phyloP scores from a whole-genome alignment of 2,113 vertebrate genomes.

The Nipponia nippon region DNA sequence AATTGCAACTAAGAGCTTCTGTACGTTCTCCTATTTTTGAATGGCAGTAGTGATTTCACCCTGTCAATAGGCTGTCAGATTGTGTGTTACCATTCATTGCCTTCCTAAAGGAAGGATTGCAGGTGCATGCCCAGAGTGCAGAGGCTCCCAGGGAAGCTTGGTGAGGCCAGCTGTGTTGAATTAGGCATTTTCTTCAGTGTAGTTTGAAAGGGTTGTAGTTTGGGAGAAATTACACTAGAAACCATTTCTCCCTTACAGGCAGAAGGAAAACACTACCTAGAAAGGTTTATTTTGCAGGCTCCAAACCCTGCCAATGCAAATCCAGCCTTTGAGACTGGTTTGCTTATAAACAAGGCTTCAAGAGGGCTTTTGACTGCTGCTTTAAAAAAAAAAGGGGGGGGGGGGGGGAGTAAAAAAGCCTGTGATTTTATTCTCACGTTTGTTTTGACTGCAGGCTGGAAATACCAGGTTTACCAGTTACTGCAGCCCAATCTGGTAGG shows the following conservation, averaged over 20 bases:
- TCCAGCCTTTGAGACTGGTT: constrained; percentile 29
- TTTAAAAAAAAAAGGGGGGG: neutral
- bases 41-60: neutral
- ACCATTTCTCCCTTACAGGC: constrained; percentile 1
- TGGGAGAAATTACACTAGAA: neutral
- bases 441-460: constrained; percentile 53
- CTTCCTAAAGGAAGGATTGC: neutral
- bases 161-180: constrained; percentile 41
- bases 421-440: constrained; percentile 12
- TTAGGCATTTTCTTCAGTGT: constrained; percentile 5
- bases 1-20: neutral
- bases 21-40: neutral
- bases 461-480: constrained; percentile 52
- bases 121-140: neutral
- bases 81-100: neutral
- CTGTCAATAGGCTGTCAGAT: neutral
- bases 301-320: constrained; percentile 41
- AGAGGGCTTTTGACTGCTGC: constrained; percentile 39
- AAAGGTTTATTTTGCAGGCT: constrained; percentile 60
- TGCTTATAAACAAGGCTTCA: constrained; percentile 47
- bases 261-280: constrained; percentile 57
- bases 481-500: neutral
- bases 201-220: neutral
- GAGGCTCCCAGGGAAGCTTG: neutral
- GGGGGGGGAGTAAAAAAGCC: neutral